Conservation (phyloP, 2,888 invertebrate genomes). For the Cerceris rybyensis region DNA sequence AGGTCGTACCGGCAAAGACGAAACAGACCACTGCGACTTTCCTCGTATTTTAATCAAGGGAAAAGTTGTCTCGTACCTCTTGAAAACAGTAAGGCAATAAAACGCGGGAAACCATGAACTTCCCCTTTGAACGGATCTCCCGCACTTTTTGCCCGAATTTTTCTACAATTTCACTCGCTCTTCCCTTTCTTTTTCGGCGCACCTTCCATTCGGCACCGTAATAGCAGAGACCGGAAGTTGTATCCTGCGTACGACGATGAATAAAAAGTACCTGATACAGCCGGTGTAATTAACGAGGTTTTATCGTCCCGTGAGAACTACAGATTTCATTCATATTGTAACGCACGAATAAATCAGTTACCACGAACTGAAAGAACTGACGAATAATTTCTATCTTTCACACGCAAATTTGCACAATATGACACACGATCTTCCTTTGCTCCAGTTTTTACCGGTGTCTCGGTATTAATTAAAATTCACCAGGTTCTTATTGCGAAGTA, state of each 20-base stretch:
- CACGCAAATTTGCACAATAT: conserved; percentile 34
- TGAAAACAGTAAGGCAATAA: not conserved
- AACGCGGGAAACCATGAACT: conserved; percentile 37
- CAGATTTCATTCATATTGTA: conserved; percentile 56
- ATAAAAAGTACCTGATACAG: conserved; percentile 21
- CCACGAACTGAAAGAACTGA: conserved; percentile 28
- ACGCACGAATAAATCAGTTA: conserved; percentile 61
- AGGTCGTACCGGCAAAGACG: not conserved
- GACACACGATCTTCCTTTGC: conserved; percentile 16
- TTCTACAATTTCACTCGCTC: conserved; percentile 27
- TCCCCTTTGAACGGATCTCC: conserved; percentile 9
- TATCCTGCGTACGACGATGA: conserved; percentile 3
- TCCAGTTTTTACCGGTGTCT: conserved; percentile 26
- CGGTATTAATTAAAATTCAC: conserved; percentile 1
- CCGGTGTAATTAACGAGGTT: conserved; percentile 46
- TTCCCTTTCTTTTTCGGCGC: conserved; percentile 1
- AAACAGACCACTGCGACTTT: conserved; percentile 15
- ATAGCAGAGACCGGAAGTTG: conserved; percentile 32
- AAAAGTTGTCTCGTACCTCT: conserved; percentile 43
- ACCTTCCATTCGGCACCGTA: conserved; percentile 19
- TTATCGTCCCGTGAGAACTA: conserved; percentile 56
- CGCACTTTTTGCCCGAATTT: conserved; percentile 36
- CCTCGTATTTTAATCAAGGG: conserved; percentile 44
- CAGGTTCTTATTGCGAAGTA: not conserved
- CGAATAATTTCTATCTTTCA: conserved; percentile 25